Evolutionary conservation across 1,140 invertebrate genomes (phyloP), one percentile per base, ranked within the genome.

Genomic region (Brachionus angularis): DNA sequence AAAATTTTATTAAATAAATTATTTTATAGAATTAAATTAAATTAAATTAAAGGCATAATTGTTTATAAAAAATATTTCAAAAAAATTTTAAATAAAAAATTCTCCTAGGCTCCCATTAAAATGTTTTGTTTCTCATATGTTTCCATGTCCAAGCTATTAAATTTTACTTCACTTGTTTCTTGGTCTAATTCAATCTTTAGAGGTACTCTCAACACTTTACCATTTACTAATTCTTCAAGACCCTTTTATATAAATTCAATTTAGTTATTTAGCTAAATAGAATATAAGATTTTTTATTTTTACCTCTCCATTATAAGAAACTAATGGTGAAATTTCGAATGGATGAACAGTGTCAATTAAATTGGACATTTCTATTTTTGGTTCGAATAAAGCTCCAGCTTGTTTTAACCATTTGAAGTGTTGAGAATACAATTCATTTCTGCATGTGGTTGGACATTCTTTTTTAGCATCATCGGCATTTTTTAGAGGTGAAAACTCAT

Each of bases 401-500:
- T 85, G 80, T 7, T 83, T 79, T 2, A 96, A 84, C 79, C 90
- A 96, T 67, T 87, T 87, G 73, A 87, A 87, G 79, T 98, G 93
- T 14, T 96, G 82, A 16, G 85, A 83, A 73, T 88, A 86, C 21
- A 98, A 78, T 76, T 92, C 90, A 18, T 86, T 82, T 16, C 88
- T 83, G 2, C 91, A 89, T 0, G 94, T 96, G 0, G 86, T 88
- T 0, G 95, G 90, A 73, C 91, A 94, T 80, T 97, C 93, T 77
- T 93, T 91, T 50, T 87, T 88, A 29, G 86, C 87, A 23, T 58
- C 50, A 33, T 58, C 70, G 36, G 75, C 74, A 84, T 99, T 98
- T 79, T 98, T 98, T 72, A 99, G 78, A 0, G 96, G 93, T 76
- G 93, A 93, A 79, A 99, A 99, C 79, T 99, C 96, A 71, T 90